These are phyloP conservation scores for Drosophila atroscutellata DNA, from an alignment of 2,888 invertebrate genomes.

Conservation along the genomic window DNA sequence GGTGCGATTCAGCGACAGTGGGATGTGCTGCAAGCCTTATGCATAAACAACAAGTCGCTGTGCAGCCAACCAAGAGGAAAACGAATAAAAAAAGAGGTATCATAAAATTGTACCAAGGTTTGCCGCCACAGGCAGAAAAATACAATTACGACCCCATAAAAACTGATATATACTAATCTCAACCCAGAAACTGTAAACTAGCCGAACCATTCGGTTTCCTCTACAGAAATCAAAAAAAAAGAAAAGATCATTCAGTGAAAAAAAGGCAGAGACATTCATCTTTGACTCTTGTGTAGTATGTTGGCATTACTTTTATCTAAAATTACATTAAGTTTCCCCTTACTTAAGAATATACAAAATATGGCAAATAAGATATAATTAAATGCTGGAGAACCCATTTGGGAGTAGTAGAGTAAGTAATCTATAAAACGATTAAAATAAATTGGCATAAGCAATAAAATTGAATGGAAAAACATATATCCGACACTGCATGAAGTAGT, in stretches of 20 bases:
- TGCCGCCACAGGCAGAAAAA: conserved; percentile 3
- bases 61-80: conserved; percentile 27
- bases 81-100: conserved; percentile 2
- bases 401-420: not conserved
- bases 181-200: not conserved
- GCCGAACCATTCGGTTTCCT: not conserved
- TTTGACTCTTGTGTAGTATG: not conserved
- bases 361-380: not conserved
- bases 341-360: not conserved
- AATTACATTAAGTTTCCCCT: not conserved
- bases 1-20: conserved; percentile 3
- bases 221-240: not conserved
- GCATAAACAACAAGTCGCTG: conserved; percentile 66
- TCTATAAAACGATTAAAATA: not conserved
- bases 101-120: conserved; percentile 11
- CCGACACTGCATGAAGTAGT: not conserved
- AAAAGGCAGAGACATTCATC: not conserved
- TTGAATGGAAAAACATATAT: not conserved
- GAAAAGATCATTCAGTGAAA: not conserved
- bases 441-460: not conserved
- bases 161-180: not conserved
- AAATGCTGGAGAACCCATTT: not conserved
- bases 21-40: conserved; percentile 42
- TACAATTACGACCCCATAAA: conserved; percentile 11
- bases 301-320: not conserved